Percentiles rank a stretch among this genome's conserved stretches.
Conservation (phyloP, 2,888 invertebrate species). For the Metellina segmentata region DNA sequence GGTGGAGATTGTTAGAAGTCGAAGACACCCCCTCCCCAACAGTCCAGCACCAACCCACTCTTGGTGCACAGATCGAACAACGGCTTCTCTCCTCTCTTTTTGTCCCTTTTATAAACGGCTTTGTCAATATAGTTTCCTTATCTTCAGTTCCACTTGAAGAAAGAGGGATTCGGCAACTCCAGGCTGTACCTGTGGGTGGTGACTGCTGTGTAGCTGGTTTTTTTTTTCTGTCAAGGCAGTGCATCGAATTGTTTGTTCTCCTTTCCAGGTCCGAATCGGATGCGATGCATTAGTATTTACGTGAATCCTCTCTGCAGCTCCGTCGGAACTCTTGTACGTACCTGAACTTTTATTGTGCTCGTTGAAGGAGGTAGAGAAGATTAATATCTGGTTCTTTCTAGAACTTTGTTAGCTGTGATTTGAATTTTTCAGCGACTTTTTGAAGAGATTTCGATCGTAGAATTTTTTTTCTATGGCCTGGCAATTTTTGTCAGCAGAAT, state of each 20-base stretch:
- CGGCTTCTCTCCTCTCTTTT: slow-evolving; percentile 44
- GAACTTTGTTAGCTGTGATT: not conserved
- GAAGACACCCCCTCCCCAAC: slow-evolving; percentile 18
- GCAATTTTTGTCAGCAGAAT: not conserved
- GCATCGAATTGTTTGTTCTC: slow-evolving; percentile 17
- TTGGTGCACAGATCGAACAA: slow-evolving; percentile 31
- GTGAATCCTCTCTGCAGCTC: not conserved
- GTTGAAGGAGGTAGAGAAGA: not conserved
- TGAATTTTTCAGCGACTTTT: not conserved
- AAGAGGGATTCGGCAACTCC: slow-evolving; percentile 37
- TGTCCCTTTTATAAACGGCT: slow-evolving; percentile 55
- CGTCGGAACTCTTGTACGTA: not conserved
- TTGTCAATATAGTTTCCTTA: slow-evolving; percentile 69
- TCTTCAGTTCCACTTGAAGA: slow-evolving; percentile 57
- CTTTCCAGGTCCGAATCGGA: not conserved
- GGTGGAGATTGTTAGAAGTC: slow-evolving; percentile 46
- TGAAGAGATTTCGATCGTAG: not conserved
- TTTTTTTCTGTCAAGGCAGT: slow-evolving; percentile 24
- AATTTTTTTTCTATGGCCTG: not conserved
- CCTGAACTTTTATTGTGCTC: not conserved
- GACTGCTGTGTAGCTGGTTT: not conserved
- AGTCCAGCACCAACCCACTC: not conserved
- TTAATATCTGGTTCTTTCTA: not conserved
- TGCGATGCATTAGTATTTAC: not conserved
- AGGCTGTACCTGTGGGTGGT: slow-evolving; percentile 4